Evolutionary conservation across 2,888 invertebrate species (phyloP).

Genomic region (Spodoptera littoralis): DNA sequence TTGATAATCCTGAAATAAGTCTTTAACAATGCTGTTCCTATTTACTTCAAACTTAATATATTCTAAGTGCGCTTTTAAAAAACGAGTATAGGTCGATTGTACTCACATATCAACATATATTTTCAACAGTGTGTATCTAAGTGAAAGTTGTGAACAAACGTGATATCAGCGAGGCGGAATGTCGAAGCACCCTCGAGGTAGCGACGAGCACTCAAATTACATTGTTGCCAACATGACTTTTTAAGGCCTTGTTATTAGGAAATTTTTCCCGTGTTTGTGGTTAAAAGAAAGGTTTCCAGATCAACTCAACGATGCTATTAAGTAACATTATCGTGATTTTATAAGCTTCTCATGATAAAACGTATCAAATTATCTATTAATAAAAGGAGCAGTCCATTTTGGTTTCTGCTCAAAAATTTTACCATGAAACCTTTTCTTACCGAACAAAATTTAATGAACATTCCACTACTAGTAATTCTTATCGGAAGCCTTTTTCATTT

Average conservation of each 20-base stretch:
- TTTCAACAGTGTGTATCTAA: neutral
- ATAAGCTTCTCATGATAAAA: neutral
- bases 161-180: constrained; percentile 53
- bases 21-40: no score
- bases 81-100: constrained; percentile 1
- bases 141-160: constrained; percentile 48
- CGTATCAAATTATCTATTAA: no score
- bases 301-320: constrained; percentile 10
- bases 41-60: no score
- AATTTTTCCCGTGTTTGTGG: constrained; percentile 39
- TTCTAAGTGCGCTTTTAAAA: no score
- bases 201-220: constrained; percentile 57
- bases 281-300: constrained; percentile 24
- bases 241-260: constrained; percentile 51
- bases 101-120: no score
- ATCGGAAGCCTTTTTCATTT: constrained; percentile 7
- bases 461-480: neutral
- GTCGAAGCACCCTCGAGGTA: constrained; percentile 51
- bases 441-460: neutral
- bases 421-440: neutral
- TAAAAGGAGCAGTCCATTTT: no score
- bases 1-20: no score
- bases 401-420: no score
- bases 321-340: constrained; percentile 29
- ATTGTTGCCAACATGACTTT: constrained; percentile 59